phyloP scores from a whole-genome alignment of 2,113 vertebrate species.

The Ceratotherium simum region DNA sequence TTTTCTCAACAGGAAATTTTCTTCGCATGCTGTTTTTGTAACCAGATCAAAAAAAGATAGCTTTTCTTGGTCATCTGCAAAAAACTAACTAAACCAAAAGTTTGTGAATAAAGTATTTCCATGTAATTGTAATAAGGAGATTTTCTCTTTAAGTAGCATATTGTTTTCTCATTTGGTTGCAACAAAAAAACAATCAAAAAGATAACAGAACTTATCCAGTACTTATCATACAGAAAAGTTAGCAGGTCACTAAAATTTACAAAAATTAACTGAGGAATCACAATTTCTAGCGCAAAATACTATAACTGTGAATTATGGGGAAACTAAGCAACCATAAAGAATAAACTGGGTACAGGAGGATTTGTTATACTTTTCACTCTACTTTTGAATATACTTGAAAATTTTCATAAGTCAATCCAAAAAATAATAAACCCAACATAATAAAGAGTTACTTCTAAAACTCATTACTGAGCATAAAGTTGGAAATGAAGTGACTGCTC shows the following conservation, averaged over 20 bases:
- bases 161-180: not conserved
- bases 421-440: conserved; percentile 20
- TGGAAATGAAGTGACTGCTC: not conserved
- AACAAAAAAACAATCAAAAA: not conserved
- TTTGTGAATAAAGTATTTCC: not conserved
- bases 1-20: conserved; percentile 35
- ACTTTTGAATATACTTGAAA: conserved; percentile 6
- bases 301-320: not conserved
- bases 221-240: not conserved
- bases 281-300: not conserved
- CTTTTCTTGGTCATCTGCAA: conserved; percentile 1
- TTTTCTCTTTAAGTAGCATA: not conserved
- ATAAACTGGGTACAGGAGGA: not conserved
- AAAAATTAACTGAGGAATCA: conserved; percentile 33
- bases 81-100: conserved; percentile 24
- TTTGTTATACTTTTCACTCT: not conserved
- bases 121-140: not conserved
- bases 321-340: not conserved
- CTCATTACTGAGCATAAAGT: not conserved
- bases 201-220: not conserved
- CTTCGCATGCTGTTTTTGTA: not conserved
- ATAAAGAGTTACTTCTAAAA: conserved; percentile 3
- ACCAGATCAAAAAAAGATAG: not conserved
- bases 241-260: not conserved
- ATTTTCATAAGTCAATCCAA: not conserved